phyloP scores from a whole-genome alignment of 2,797 vertebrate species.

The Atherinosoma microstoma region DNA sequence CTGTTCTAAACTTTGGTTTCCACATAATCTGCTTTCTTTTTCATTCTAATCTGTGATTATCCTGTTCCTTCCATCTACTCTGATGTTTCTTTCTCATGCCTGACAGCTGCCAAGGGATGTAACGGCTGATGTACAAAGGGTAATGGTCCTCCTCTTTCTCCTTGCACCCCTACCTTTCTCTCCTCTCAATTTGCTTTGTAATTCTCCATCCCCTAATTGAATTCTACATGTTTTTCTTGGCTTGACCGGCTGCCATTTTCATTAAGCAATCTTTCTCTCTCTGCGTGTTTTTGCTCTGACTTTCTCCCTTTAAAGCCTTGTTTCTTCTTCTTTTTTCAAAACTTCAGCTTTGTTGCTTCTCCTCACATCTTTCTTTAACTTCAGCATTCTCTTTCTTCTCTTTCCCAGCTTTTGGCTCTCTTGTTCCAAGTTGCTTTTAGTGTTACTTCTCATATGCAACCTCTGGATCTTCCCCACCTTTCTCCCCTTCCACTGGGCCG shows the following conservation, averaged over 20 bases:
- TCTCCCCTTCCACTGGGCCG: slow-evolving; percentile 54
- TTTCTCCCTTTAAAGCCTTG: slow-evolving; percentile 50
- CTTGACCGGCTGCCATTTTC: slow-evolving; percentile 46
- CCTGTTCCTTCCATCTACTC: slow-evolving; percentile 50
- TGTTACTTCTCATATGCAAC: slow-evolving; percentile 80
- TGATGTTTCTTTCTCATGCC: slow-evolving; percentile 25
- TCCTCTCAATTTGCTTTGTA: slow-evolving; percentile 51
- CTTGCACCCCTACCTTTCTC: slow-evolving; percentile 63
- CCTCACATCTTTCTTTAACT: slow-evolving; percentile 32
- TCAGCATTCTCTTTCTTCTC: slow-evolving; percentile 30
- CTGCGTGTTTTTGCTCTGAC: slow-evolving; percentile 36
- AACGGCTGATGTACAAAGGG: slow-evolving; percentile 72
- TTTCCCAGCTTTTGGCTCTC: slow-evolving; percentile 30
- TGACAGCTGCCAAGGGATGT: slow-evolving; percentile 57
- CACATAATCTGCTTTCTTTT: slow-evolving; percentile 35
- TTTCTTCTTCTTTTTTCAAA: slow-evolving; percentile 32
- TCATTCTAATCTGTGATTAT: slow-evolving; percentile 53
- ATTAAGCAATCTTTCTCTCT: slow-evolving; percentile 46
- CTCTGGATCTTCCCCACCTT: slow-evolving; percentile 55
- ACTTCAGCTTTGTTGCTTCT: slow-evolving; percentile 12
- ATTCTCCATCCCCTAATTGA: slow-evolving; percentile 77
- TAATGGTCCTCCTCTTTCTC: slow-evolving; percentile 76
- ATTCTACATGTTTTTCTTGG: slow-evolving; percentile 82
- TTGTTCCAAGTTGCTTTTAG: slow-evolving; percentile 65
- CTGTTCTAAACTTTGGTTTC: slow-evolving; percentile 36